Conservation (phyloP, 2,113 vertebrate genomes). For the Pluvianellus socialis region DNA sequence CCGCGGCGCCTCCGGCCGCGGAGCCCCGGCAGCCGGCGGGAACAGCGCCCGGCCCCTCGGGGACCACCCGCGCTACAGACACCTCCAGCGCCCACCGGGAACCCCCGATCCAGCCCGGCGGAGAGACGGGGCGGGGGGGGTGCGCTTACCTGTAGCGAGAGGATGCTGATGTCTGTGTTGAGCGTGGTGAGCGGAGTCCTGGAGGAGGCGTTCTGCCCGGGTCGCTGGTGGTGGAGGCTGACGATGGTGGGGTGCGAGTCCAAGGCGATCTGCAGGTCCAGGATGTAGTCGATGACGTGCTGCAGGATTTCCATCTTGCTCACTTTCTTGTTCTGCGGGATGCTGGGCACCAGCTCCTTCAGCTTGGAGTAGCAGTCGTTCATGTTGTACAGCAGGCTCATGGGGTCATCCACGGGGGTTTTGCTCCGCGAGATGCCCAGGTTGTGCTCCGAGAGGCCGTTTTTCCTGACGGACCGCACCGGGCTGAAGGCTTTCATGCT, state of each 20-base stretch:
- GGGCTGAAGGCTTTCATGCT: slow-evolving; percentile 98
- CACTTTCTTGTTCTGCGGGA: slow-evolving; percentile 98
- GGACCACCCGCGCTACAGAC: neutral
- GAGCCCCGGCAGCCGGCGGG: neutral
- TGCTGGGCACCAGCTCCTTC: slow-evolving; percentile 98
- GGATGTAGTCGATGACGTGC: slow-evolving; percentile 99
- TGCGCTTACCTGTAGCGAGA: slow-evolving; percentile 91
- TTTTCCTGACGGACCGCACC: slow-evolving; percentile 91
- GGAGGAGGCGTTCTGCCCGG: slow-evolving; percentile 78
- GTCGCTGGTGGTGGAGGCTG: slow-evolving; percentile 85
- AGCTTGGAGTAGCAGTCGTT: slow-evolving; percentile 99
- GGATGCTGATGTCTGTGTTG: slow-evolving; percentile 97
- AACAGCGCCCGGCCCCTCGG: neutral
- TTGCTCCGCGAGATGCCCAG: slow-evolving; percentile 96
- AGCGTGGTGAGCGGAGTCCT: slow-evolving; percentile 92
- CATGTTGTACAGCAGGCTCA: slow-evolving; percentile 98
- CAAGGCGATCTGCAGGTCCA: slow-evolving; percentile 98
- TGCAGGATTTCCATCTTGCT: slow-evolving; percentile 99
- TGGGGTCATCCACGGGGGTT: slow-evolving; percentile 93
- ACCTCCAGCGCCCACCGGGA: neutral
- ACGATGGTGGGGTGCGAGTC: slow-evolving; percentile 92
- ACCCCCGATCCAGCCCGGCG: neutral
- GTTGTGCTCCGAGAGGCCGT: slow-evolving; percentile 87
- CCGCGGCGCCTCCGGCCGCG: neutral
- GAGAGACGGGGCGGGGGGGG: no score